phyloP scores from a whole-genome alignment of 2,888 invertebrate species.

The Drosophila meridiana region DNA sequence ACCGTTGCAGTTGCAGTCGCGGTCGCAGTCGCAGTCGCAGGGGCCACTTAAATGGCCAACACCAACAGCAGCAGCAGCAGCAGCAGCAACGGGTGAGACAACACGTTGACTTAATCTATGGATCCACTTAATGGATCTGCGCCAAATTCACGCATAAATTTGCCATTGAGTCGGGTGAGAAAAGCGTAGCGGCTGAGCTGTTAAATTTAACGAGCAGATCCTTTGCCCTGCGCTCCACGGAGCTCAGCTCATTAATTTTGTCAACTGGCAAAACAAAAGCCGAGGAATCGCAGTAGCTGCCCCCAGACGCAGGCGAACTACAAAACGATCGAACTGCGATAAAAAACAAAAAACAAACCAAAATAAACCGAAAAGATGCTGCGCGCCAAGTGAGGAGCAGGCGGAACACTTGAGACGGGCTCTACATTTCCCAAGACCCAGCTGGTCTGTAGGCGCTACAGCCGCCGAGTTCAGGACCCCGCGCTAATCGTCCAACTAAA shows the following conservation, averaged over 20 bases:
- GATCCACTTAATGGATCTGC: conserved; percentile 82
- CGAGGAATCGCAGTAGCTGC: conserved; percentile 74
- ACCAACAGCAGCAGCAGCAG: conserved; percentile 34
- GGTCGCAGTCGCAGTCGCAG: conserved; percentile 27
- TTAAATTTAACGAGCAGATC: conserved; percentile 75
- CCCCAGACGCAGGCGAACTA: conserved; percentile 63
- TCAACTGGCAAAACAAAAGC: conserved; percentile 65
- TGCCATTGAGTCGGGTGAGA: conserved; percentile 61
- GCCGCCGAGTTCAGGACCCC: conserved; percentile 52
- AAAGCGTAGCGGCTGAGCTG: conserved; percentile 69
- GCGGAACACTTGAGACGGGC: conserved; percentile 4
- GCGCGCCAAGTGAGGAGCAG: neutral
- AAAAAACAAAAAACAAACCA: conserved; percentile 36
- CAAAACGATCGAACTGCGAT: conserved; percentile 74
- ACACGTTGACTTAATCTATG: conserved; percentile 69
- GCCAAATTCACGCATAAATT: conserved; percentile 82
- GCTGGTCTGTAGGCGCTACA: conserved; percentile 31
- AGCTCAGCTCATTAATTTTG: conserved; percentile 75
- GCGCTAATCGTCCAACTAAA: conserved; percentile 51
- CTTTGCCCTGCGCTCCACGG: conserved; percentile 12
- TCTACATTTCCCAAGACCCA: conserved; percentile 17
- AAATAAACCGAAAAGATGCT: conserved; percentile 21
- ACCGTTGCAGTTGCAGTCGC: conserved; percentile 55
- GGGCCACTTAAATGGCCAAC: conserved; percentile 55
- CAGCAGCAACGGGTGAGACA: conserved; percentile 31